Evolutionary conservation across 2,888 invertebrate species (phyloP).

Genomic region (Oasisia sp.): DNA sequence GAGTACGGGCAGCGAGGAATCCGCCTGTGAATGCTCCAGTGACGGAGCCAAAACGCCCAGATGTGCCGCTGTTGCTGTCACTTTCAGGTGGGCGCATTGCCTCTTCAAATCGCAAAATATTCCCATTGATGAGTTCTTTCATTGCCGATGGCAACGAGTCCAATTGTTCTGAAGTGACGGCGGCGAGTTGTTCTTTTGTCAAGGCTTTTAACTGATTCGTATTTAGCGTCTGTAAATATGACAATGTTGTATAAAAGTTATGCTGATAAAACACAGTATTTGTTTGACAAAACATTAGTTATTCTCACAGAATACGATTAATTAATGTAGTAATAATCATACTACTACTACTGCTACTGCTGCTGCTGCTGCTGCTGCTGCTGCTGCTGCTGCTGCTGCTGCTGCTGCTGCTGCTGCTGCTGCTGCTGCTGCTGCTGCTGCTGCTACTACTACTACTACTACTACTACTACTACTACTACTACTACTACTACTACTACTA

Average conservation of each 20-base stretch:
- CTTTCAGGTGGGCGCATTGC: not conserved
- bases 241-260: not conserved
- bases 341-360: too few relatives aligned
- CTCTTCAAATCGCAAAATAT: not conserved
- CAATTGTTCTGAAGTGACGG: not conserved
- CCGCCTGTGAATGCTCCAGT: not conserved
- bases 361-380: too few relatives aligned
- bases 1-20: not conserved
- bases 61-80: not conserved
- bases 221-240: not conserved
- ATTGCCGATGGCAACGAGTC: not conserved
- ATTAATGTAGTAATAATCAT: too few relatives aligned
- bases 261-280: not conserved
- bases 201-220: not conserved
- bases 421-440: too few relatives aligned
- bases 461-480: too few relatives aligned
- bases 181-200: not conserved
- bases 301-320: too few relatives aligned
- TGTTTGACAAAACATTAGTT: not conserved
- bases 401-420: too few relatives aligned
- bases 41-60: not conserved
- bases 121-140: not conserved
- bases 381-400: too few relatives aligned
- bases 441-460: too few relatives aligned
- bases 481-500: too few relatives aligned